Evolutionary conservation across 2,888 invertebrate species (phyloP), one percentile per base, ranked within the genome.

Genomic region (Zootermopsis nevadensis): DNA sequence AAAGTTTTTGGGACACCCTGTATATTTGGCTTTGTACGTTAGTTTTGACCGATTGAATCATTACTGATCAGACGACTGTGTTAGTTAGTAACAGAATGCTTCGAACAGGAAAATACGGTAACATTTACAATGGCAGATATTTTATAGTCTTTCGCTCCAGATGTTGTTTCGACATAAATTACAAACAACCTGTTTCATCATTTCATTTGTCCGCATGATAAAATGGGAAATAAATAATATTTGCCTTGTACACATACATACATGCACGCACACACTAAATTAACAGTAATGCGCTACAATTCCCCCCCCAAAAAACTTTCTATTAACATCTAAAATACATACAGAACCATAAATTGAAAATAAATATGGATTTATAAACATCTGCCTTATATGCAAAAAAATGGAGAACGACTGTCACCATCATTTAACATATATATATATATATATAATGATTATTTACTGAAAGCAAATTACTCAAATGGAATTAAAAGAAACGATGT

Each of bases 191-290:
- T 48, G 19, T 1, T 19, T 19, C 3, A 3, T 8, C 27, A n/a
- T 60, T n/a, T 60, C 60, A 60, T 1, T 31, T 22, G 19, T 33
- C 30, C 33, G 33, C 19, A 33, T 33, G 22, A 31, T 15, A 10
- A 69, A 69, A 31, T 69, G 33, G 69, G 33, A 69, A 69, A 69
- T 69, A 69, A 69, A 69, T 69, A 69, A 66, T 33, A 60, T 60
- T 15, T 60, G 24, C 33, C 31, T 76, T 19, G 12, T n/a, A 48
- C 48, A 48, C 30, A 77, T n/a, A 77, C 77, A 77, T 42, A 53
- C 48, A 53, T 55, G 55, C 55, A 77, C 38, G 15, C 42, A 24
- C 76, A 24, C 77, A 27, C 69, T 1, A n/a, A 69, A 69, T 69
- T 69, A 69, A 69, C 8, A 8, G n/a, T 2, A 60, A 27, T n/a